These are phyloP conservation scores for Synergus gifuensis DNA, from an alignment of 2,888 invertebrate genomes.

Conservation along the genomic window DNA sequence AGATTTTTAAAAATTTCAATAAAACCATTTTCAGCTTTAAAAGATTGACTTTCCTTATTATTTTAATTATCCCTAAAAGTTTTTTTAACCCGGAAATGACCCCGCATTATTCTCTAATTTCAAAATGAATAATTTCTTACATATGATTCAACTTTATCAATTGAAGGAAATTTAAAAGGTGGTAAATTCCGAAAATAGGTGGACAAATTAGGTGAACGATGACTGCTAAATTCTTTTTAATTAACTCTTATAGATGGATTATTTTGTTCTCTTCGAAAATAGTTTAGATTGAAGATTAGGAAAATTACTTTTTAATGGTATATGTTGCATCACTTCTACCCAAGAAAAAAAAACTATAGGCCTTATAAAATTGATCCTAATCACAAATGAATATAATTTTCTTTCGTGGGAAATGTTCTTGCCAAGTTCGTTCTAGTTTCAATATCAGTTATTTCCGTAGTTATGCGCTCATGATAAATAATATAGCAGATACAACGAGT, in stretches of 20 bases:
- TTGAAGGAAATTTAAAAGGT: no score
- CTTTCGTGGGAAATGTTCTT: conserved; percentile 4
- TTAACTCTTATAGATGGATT: neutral
- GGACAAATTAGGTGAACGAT: no score
- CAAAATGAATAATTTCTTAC: no score
- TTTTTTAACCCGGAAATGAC: no score
- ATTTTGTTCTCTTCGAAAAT: neutral
- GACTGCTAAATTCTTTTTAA: no score
- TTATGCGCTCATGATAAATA: neutral
- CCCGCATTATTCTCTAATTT: no score
- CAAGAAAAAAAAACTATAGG: neutral
- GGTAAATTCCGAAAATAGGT: no score
- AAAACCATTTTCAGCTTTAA: no score
- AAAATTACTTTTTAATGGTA: neutral
- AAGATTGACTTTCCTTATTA: no score
- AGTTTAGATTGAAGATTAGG: neutral
- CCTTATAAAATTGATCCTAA: neutral
- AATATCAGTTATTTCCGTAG: conserved; percentile 19
- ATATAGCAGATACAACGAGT: conserved; percentile 25
- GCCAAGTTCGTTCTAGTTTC: conserved; percentile 16
- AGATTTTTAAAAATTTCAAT: no score
- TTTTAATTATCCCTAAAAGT: no score
- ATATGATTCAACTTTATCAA: no score
- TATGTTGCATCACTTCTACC: neutral
- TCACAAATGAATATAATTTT: neutral